A percentile compares a stretch with the other conserved stretches of the same genome.
phyloP scores from a whole-genome alignment of 1,140 invertebrate genomes.

The Drosophila mayri region DNA sequence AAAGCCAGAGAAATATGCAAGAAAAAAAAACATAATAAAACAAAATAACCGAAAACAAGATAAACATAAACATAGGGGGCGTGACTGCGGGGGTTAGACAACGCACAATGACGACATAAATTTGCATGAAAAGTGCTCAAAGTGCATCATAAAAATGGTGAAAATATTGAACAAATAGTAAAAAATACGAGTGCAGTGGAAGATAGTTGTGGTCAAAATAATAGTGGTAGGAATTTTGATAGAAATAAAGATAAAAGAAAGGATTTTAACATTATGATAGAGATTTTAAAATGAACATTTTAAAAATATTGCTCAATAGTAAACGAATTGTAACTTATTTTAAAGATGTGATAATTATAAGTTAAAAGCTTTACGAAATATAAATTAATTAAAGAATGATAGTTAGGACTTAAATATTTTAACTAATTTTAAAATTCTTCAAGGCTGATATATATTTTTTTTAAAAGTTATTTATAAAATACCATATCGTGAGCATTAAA shows the following conservation, averaged over 20 bases:
- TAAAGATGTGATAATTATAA: too few species aligned
- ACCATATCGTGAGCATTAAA: not conserved
- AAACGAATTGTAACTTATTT: too few species aligned
- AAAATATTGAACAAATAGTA: constrained; percentile 61
- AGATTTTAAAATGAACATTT: too few species aligned
- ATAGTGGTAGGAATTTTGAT: not conserved
- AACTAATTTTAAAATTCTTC: not conserved
- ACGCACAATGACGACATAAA: constrained; percentile 76
- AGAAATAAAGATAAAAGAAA: not conserved
- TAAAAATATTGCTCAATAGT: too few species aligned
- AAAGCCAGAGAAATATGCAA: constrained; percentile 11
- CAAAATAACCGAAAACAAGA: constrained; percentile 17
- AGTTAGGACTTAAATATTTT: not conserved
- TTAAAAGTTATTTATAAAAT: not conserved
- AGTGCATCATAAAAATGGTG: constrained; percentile 50
- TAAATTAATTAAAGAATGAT: not conserved
- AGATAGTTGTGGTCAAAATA: constrained; percentile 4
- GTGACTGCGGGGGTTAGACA: constrained; percentile 26
- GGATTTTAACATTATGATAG: too few species aligned
- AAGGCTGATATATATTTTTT: not conserved
- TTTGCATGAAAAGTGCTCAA: constrained; percentile 51
- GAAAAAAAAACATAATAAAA: not conserved
- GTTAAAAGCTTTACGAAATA: not conserved
- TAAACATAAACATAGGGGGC: constrained; percentile 30
- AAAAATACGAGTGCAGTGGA: constrained; percentile 27